Evolutionary conservation across 1,140 invertebrate genomes (phyloP), one percentile per base, ranked within the genome.

Genomic region (Pseudomyrmex flavicornis): DNA sequence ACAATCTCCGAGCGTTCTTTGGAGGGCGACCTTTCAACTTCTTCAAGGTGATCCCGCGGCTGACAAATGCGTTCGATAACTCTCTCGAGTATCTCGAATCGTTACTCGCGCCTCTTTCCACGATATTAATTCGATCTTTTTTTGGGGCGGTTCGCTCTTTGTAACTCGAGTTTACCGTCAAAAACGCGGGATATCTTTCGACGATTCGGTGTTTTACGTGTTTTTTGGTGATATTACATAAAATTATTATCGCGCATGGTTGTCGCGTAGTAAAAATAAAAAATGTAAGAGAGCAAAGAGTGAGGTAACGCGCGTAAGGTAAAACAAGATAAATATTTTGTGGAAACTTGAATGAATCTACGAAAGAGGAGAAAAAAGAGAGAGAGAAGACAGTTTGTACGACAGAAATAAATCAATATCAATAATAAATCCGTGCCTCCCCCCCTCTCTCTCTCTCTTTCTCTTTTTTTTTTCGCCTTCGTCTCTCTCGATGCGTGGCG

Each of bases 381-480:
- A 35, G 35, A 35, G 26, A 26, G 35, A 35, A 7, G 5, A 5
- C 7, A 35, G 35, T 35, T 56, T 65, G 13, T 44, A 12, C 44
- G 20, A 20, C 35, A 59, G 76, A 35, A 35, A 72, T 48, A 50
- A 80, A 80, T 80, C 76, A 80, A 79, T 79, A 79, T 79, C 76
- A 54, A 80, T 72, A 58, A 66, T 9, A 46, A 80, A 80, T 80
- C 66, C 12, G 44, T 46, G 15, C 48, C 54, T n/a, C 20, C 4
- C 2, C 48, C 68, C 82, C 17, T 50, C 20, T n/a, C 46, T 17
- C 72, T 13, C 13, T 35, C 46, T 17, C 72, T 13, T 7, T 35
- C 26, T 35, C 26, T 35, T 0, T 35, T 35, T 35, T 35, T 35
- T 35, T 35, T 35, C 35, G 35, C 5, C 56, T 15, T 26, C 15